Base-by-base conservation (phyloP, 1,140 invertebrate genomes). In the Drosophila tsacasi region DNA sequence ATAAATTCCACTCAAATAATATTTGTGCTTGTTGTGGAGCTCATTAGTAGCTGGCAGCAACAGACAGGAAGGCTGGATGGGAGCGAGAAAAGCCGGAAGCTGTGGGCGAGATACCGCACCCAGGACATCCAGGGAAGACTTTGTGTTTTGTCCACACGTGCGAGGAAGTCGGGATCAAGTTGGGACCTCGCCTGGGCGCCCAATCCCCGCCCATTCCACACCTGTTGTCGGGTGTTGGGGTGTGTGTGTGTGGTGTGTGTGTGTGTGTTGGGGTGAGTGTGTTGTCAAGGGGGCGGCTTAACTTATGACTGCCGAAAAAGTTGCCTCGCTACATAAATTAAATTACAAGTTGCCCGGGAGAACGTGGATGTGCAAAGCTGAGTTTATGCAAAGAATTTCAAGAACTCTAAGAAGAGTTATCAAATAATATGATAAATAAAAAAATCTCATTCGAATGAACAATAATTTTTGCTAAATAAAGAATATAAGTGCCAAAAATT, bases 11-110 rank as follows among this genome's bases (percentile, higher is more conserved):
- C 81, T 84, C 73, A 81, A 87, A 89, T 83, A 87, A 87, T 87
- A 89, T 87, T 87, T 87, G 84, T 81, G 73, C 84, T 87, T 71
- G 83, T 87, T 89, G 81, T 87, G 77, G 77, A 89, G 84, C 84
- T 89, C 85, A 89, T 89, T 89, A 89, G 84, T 89, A 90, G 74
- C 69, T 90, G 74, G 74, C 66, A 81, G 83, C 72, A 80, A 76
- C 80, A 83, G 83, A 66, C 72, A 65, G 67, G 46, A 75, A 47
- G 54, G 17, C 57, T 32, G 40, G 39, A 13, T 30, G 30, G 30
- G 58, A 27, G 25, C 42, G 47, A 40, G 23, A 42, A 47, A 44
- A 21, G 54, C 57, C 76, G 81, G 80, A 81, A 83, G 54, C 67
- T 64, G 75, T 72, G 76, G 76, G 77, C 61, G 67, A 73, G 58